Evolutionary conservation across 2,113 vertebrate genomes (phyloP), one percentile per base, ranked within the genome.

Genomic region (Columba janthina): DNA sequence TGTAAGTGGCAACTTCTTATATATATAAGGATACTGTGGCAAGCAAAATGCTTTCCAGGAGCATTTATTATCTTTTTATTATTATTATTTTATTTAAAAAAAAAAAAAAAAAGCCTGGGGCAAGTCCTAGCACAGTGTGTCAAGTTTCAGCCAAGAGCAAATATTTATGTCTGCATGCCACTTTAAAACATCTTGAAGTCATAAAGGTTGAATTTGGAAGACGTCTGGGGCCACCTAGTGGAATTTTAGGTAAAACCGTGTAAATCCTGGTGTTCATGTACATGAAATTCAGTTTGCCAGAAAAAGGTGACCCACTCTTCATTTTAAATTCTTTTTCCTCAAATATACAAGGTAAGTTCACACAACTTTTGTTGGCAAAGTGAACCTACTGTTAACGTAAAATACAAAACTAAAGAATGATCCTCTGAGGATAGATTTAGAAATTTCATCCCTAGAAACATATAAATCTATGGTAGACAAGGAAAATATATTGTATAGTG

Each of bases 171-270:
- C 96, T 95, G 85, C 64, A 32, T 89, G 71, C 65, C 93, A 58
- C 67, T 89, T 65, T 84, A 81, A 86, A 89, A n/a, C 62, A 76
- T 71, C 85, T 85, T 91, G 92, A 80, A 94, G 11, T 31, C 81
- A 87, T 64, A 66, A 72, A 53, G 10, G 2, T 38, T 74, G 50
- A 13, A 2, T 92, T 92, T 26, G 11, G 42, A 85, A 93, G 96
- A 66, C n/a, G 10, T 97, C 90, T 97, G 96, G 96, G 40, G 97
- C 97, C 98, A 97, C 92, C 97, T 97, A 97, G 98, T 97, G 97
- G 97, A 92, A 82, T 9, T 75, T 69, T 6, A 15, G 62, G 17
- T 28, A 71, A 64, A 73, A 53, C 9, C 28, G 26, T 4, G 19
- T 10, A 74, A 84, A 78, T 32, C 5, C n/a, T 5, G 16, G 1